A percentile compares a stretch with the other conserved stretches of the same genome.
Evolutionary conservation across 2,113 vertebrate species (phyloP).

Genomic region (Hippopotamus amphibius): DNA sequence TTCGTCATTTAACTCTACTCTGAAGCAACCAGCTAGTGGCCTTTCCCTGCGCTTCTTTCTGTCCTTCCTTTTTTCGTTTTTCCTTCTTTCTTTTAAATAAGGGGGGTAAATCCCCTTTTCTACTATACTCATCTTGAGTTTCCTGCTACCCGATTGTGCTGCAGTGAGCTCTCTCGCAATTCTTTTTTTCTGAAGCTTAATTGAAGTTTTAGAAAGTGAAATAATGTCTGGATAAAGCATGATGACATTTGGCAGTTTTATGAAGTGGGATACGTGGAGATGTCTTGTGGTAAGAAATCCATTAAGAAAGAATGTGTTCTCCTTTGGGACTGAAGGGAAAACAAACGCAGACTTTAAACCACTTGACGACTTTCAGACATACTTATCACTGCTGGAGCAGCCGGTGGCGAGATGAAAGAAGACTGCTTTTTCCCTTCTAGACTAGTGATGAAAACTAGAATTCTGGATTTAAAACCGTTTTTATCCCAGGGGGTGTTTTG

Average conservation of each 20-base stretch:
- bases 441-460: neutral
- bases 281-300: slow-evolving; percentile 68
- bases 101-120: neutral
- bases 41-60: neutral
- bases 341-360: slow-evolving; percentile 32
- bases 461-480: neutral
- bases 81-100: neutral
- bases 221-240: slow-evolving; percentile 73
- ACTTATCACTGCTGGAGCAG: neutral
- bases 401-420: neutral
- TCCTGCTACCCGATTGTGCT: neutral
- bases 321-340: slow-evolving; percentile 47
- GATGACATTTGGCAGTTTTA: slow-evolving; percentile 69
- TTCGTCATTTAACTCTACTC: neutral
- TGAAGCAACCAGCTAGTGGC: neutral
- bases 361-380: neutral
- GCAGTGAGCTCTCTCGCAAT: slow-evolving; percentile 5
- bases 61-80: neutral
- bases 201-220: slow-evolving; percentile 77
- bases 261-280: slow-evolving; percentile 55
- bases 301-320: slow-evolving; percentile 63
- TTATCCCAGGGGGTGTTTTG: neutral
- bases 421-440: neutral
- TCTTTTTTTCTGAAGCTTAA: slow-evolving; percentile 44
- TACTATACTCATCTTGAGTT: neutral